Conservation (phyloP, 2,113 vertebrate genomes). For the Propithecus coquereli region DNA sequence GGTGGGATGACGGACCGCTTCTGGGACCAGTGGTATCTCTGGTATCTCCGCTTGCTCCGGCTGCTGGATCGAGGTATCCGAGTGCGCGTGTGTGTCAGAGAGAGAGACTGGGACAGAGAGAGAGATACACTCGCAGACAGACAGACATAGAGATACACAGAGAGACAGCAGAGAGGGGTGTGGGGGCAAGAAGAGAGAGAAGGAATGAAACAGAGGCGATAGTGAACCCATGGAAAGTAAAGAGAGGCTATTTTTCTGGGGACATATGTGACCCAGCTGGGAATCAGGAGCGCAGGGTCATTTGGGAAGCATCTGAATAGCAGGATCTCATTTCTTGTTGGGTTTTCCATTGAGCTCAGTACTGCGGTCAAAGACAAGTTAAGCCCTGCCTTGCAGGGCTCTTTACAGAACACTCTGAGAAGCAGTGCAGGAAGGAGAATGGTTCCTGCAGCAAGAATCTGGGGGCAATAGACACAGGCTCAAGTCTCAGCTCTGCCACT, state of each 20-base stretch:
- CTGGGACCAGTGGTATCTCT: conserved; percentile 79
- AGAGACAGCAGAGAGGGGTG: not conserved
- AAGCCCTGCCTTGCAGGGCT: not conserved
- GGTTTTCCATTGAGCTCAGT: not conserved
- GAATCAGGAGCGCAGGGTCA: not conserved
- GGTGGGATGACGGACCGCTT: conserved; percentile 79
- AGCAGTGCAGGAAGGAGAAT: not conserved
- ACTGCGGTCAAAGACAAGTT: not conserved
- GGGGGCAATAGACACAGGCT: not conserved
- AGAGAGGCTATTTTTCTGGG: conserved; percentile 13
- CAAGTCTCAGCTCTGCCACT: not conserved
- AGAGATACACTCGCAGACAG: not conserved
- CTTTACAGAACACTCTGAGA: not conserved
- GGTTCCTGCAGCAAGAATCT: not conserved
- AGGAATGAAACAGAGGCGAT: not conserved
- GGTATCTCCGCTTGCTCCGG: conserved; percentile 77
- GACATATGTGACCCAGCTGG: conserved; percentile 10
- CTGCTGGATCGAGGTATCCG: conserved; percentile 76
- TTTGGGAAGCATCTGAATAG: conserved; percentile 31
- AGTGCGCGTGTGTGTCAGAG: not conserved
- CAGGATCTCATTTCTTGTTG: not conserved
- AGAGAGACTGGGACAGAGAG: not conserved
- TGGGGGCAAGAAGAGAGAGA: not conserved
- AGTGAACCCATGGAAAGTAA: conserved; percentile 1
- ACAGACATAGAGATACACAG: not conserved